phyloP scores from a whole-genome alignment of 2,888 invertebrate species.

The Polydrusus tereticollis region DNA sequence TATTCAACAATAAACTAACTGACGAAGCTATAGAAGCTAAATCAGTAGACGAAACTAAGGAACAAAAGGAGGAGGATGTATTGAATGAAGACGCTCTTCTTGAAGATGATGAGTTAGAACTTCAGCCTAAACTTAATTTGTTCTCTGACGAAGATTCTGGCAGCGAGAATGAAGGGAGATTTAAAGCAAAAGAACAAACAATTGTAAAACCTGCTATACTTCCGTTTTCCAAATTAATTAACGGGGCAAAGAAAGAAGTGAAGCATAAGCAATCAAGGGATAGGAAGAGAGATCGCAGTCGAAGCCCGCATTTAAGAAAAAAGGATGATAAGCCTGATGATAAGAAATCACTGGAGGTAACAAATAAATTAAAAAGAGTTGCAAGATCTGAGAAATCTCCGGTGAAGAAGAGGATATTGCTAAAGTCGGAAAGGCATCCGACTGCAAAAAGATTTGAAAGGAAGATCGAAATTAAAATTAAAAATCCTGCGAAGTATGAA shows the following conservation, averaged over 20 bases:
- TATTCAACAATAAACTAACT: conserved; percentile 6
- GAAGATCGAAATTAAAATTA: conserved; percentile 65
- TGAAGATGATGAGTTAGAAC: conserved; percentile 56
- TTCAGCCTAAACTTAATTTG: conserved; percentile 61
- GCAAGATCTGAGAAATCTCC: conserved; percentile 25
- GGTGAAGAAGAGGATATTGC: conserved; percentile 40
- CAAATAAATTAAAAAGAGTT: conserved; percentile 32
- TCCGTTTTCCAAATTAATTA: conserved; percentile 56
- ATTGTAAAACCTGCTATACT: conserved; percentile 48
- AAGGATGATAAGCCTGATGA: neutral
- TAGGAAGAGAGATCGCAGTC: neutral
- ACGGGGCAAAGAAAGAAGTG: conserved; percentile 50
- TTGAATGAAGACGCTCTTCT: conserved; percentile 55
- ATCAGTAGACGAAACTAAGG: neutral
- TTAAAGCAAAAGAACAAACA: conserved; percentile 56
- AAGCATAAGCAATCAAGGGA: conserved; percentile 46
- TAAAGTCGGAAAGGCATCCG: conserved; percentile 48
- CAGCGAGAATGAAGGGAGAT: conserved; percentile 65
- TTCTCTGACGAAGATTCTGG: conserved; percentile 66
- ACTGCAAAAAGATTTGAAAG: conserved; percentile 54
- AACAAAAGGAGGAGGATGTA: neutral
- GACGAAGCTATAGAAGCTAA: neutral
- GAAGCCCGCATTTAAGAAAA: conserved; percentile 2
- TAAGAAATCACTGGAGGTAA: neutral
- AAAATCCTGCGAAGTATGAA: conserved; percentile 63